Evolutionary conservation across 2,113 vertebrate species (phyloP), one percentile per base, ranked within the genome.

Genomic region (Phaetusa simplex): DNA sequence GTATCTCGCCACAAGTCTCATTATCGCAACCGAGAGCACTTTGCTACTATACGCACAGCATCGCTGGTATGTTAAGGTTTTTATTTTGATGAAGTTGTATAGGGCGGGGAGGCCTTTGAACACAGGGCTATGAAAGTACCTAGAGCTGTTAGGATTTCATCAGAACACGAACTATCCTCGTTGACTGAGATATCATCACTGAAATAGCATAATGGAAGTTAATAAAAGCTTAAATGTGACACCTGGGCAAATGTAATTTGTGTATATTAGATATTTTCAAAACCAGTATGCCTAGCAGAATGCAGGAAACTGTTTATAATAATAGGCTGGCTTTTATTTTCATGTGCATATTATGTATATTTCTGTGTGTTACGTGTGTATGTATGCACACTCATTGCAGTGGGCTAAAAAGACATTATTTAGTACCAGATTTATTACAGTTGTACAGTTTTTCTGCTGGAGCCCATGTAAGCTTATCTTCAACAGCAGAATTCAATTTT

Each of bases 21-120:
- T 43, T 98, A 99, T 97, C 99, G 99, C 95, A 99, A 99, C 97
- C 98, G 99, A 79, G 99, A 99, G 98, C 99, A 99, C 98, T 99
- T 99, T 98, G 99, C 99, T 96, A 99, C 99, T 49, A 99, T 99
- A 98, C 99, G 99, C 96, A 99, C 99, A 86, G 99, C 98, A 19
- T 99, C 99, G 65, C 98, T 99, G 99, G 99, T 99, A 98, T 86
- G 97, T 97, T 42, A 1, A 9, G 30, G 27, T 7, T 8, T 34
- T 32, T 18, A 1, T 19, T 2, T 26, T 3, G 73, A 5, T 22
- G 58, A 5, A 29, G 49, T n/a, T 67, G 49, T 72, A 6, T 6
- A 32, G 79, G 32, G 42, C 27, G 18, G 26, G 61, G 32, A 5
- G n/a, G 78, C n/a, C 47, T 85, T 12, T 49, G 34, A 45, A 20